A percentile compares a stretch with the other conserved stretches of the same genome.
phyloP scores from a whole-genome alignment of 2,888 invertebrate species.

The Malacosoma neustria region DNA sequence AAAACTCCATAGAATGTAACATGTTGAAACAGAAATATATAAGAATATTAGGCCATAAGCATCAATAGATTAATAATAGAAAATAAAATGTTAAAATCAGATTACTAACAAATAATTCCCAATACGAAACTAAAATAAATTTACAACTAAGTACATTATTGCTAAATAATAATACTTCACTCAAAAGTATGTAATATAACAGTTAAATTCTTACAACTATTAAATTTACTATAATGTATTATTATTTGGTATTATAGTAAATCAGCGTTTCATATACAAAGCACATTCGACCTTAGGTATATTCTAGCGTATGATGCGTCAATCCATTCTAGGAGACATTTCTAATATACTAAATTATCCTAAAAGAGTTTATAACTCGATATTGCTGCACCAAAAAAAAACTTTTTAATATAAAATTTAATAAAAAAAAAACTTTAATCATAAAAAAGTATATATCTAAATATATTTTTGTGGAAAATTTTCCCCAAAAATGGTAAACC shows the following conservation, averaged over 20 bases:
- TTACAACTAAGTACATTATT: constrained; percentile 1
- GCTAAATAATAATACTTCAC: constrained; percentile 1
- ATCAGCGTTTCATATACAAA: constrained; percentile 61
- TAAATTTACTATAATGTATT: constrained; percentile 2
- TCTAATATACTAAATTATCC: constrained; percentile 20
- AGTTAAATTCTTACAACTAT: constrained; percentile 6
- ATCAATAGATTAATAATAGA: too few relatives aligned
- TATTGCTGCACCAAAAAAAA: constrained; percentile 43
- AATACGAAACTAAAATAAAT: constrained; percentile 1
- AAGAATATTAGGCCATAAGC: too few relatives aligned
- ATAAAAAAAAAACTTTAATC: constrained; percentile 17
- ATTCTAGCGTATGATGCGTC: constrained; percentile 73
- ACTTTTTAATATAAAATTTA: constrained; percentile 25
- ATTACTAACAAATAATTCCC: neutral
- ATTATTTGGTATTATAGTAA: constrained; percentile 46
- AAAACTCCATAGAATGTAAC: too few relatives aligned
- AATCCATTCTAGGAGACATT: constrained; percentile 45
- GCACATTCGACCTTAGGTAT: constrained; percentile 68
- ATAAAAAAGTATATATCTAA: constrained; percentile 23
- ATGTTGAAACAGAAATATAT: too few relatives aligned
- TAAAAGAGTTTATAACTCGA: constrained; percentile 54
- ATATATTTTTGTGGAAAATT: constrained; percentile 13
- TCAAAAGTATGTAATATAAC: neutral
- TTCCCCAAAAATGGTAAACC: constrained; percentile 34
- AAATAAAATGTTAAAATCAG: neutral